These are phyloP conservation scores for Cephus nigrinus DNA, from an alignment of 2,888 invertebrate genomes.

Conservation along the genomic window DNA sequence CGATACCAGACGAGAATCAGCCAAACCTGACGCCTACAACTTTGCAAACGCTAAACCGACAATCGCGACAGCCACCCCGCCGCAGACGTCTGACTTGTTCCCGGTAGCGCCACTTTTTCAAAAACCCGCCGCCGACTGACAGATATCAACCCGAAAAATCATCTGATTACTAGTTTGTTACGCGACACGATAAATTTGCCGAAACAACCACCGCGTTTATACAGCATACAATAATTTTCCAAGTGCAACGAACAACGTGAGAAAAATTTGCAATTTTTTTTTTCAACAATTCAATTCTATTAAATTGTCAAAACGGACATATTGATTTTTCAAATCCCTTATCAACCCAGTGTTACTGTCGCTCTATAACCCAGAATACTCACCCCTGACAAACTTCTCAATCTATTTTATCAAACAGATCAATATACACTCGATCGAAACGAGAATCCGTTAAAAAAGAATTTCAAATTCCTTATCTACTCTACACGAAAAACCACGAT, in stretches of 20 bases:
- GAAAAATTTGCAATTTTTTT: background rate
- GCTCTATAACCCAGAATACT: background rate
- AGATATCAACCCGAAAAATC: background rate
- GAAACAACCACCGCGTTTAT: background rate
- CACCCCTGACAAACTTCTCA: background rate
- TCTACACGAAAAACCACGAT: background rate
- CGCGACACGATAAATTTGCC: background rate
- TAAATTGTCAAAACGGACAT: background rate
- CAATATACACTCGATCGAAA: background rate
- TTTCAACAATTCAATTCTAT: background rate
- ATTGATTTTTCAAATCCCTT: too few relatives aligned
- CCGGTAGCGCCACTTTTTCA: background rate
- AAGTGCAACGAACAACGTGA: background rate
- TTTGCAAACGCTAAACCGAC: background rate
- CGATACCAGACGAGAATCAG: conserved; percentile 47
- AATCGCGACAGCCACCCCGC: background rate
- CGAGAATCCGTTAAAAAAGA: background rate
- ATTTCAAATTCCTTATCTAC: background rate
- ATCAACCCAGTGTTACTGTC: too few relatives aligned
- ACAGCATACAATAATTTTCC: background rate
- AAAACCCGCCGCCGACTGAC: background rate
- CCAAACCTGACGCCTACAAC: conserved; percentile 35
- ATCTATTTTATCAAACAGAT: background rate
- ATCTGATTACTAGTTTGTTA: background rate
- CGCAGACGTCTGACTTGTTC: background rate